Conservation (phyloP, 2,113 vertebrate species). For the Riparia riparia region DNA sequence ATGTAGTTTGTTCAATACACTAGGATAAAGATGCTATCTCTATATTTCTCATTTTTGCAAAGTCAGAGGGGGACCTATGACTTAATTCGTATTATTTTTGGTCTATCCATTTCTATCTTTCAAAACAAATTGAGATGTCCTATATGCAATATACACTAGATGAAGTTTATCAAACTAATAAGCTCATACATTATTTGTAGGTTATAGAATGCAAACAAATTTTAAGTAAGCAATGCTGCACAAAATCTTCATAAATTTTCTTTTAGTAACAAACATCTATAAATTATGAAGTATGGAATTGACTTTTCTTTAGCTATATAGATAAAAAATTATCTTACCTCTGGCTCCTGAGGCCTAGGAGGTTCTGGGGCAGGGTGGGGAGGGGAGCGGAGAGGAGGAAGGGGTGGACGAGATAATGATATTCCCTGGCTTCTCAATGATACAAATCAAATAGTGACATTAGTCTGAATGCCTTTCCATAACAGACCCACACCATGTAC, state of each 20-base stretch:
- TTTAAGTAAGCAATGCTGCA: neutral
- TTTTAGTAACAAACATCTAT: neutral
- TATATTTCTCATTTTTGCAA: neutral
- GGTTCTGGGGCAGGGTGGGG: neutral
- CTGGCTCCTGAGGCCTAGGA: slow-evolving; percentile 49
- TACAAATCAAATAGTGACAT: neutral
- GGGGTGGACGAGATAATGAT: slow-evolving; percentile 15
- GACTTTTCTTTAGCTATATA: neutral
- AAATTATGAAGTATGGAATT: neutral
- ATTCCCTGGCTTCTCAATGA: slow-evolving; percentile 60
- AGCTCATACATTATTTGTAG: neutral
- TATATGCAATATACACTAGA: neutral
- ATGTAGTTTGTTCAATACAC: neutral
- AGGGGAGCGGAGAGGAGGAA: neutral
- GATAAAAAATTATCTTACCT: slow-evolving; percentile 71
- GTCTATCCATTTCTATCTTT: neutral
- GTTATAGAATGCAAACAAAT: neutral
- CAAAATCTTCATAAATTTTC: neutral
- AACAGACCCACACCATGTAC: neutral
- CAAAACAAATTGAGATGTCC: neutral
- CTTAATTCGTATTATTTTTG: neutral
- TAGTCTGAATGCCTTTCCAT: neutral
- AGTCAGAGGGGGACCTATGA: neutral
- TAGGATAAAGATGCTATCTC: neutral
- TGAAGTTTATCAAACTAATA: neutral